Conservation (phyloP, 2,888 invertebrate genomes). For the Sphaerophoria rueppellii region DNA sequence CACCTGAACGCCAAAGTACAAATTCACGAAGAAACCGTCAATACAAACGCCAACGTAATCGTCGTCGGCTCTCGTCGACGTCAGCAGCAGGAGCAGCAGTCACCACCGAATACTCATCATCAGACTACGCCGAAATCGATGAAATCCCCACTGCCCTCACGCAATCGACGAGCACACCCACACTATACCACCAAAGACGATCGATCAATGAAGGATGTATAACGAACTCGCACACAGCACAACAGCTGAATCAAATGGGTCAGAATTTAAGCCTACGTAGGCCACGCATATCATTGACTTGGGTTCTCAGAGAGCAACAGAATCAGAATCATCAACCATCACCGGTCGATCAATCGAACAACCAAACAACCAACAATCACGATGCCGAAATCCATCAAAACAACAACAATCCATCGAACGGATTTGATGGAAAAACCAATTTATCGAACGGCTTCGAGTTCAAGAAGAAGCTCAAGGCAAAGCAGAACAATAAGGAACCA, state of each 20-base stretch:
- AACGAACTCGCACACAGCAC: conserved; percentile 73
- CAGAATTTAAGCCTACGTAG: conserved; percentile 84
- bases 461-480: conserved; percentile 78
- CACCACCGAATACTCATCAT: conserved; percentile 68
- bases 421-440: conserved; percentile 54
- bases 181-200: conserved; percentile 74
- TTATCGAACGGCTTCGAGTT: conserved; percentile 60
- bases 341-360: conserved; percentile 70
- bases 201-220: conserved; percentile 75
- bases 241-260: conserved; percentile 82
- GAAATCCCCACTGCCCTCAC: conserved; percentile 73
- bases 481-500: conserved; percentile 78
- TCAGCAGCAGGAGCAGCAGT: conserved; percentile 7
- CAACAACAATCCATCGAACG: conserved; percentile 52
- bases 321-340: conserved; percentile 78
- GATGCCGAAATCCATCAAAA: conserved; percentile 54
- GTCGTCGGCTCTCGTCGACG: conserved; percentile 40
- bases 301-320: conserved; percentile 88
- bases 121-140: conserved; percentile 81
- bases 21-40: conserved; percentile 30
- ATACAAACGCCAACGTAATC: conserved; percentile 70
- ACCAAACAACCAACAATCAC: conserved; percentile 43
- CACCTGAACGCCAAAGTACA: conserved; percentile 78
- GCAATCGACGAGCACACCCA: conserved; percentile 76
- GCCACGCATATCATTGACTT: conserved; percentile 89